These are phyloP conservation scores for Acanthurus leucopareius DNA, from an alignment of 2,797 vertebrate genomes.

Conservation along the genomic window DNA sequence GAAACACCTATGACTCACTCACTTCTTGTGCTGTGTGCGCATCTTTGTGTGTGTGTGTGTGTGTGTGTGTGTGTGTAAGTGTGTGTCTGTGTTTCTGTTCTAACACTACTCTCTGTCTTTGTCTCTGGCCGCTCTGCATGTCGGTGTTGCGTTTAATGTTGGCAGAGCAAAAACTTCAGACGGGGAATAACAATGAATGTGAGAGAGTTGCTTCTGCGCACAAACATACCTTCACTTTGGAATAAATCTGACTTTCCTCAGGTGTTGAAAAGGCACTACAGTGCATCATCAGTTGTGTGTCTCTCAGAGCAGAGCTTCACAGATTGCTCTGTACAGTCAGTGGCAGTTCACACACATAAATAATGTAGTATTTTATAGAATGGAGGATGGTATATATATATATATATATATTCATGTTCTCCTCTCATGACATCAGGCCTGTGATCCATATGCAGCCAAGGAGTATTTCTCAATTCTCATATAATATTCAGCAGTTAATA, in stretches of 20 bases:
- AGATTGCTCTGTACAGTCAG: constrained; percentile 17
- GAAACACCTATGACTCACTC: constrained; percentile 64
- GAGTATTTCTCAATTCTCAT: constrained; percentile 44
- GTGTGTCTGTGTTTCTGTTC: constrained; percentile 8
- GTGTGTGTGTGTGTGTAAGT: constrained; percentile 8
- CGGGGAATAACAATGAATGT: constrained; percentile 8
- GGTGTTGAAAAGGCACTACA: neutral
- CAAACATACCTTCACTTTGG: constrained; percentile 20
- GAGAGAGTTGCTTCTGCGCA: constrained; percentile 3
- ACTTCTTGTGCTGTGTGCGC: constrained; percentile 25
- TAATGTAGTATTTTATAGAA: constrained; percentile 57
- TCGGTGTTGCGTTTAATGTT: constrained; percentile 26
- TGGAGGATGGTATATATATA: constrained; percentile 26
- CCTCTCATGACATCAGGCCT: constrained; percentile 34
- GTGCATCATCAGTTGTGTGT: constrained; percentile 28
- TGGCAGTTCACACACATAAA: constrained; percentile 55
- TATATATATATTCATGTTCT: constrained; percentile 31
- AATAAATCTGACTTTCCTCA: constrained; percentile 35
- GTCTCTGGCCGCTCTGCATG: constrained; percentile 14
- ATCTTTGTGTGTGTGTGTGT: constrained; percentile 15
- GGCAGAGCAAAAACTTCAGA: constrained; percentile 22
- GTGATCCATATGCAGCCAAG: constrained; percentile 41
- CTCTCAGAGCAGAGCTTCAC: constrained; percentile 31
- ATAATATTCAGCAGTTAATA: constrained; percentile 58
- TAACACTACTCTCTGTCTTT: constrained; percentile 3